Percentiles rank a stretch among this genome's conserved stretches.
phyloP scores from a whole-genome alignment of 37 sponge, comb jelly and placozoan genomes.

The Geodia barretti region DNA sequence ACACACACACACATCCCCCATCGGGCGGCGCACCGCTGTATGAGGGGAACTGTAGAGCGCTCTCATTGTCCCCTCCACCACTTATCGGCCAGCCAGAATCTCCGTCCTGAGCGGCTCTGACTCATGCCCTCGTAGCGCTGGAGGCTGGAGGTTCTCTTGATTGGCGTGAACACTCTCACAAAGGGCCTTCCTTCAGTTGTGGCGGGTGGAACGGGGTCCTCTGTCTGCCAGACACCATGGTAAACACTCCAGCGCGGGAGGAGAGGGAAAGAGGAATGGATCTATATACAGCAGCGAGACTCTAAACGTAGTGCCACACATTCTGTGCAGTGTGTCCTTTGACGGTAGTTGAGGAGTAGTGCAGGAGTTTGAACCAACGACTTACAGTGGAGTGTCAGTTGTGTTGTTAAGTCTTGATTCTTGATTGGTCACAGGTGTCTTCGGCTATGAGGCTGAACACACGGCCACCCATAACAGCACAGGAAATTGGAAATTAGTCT shows the following conservation, averaged over 20 bases:
- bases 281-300: no score
- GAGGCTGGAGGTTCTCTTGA: slow-evolving; percentile 10
- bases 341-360: no score
- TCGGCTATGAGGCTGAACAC: slow-evolving; percentile 18
- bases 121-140: not conserved
- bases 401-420: slow-evolving; percentile 1
- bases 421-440: slow-evolving; percentile 9
- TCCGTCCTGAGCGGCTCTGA: not conserved
- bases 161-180: slow-evolving; percentile 66
- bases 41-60: slow-evolving; percentile 55
- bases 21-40: slow-evolving; percentile 40
- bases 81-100: not conserved
- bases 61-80: slow-evolving; percentile 19
- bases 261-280: not conserved
- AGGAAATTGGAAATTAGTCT: no score
- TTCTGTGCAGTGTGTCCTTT: no score
- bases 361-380: not conserved
- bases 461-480: no score
- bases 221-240: not conserved
- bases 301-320: no score
- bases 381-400: slow-evolving; percentile 16
- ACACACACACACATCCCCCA: not conserved
- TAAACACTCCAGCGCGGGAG: slow-evolving; percentile 40
- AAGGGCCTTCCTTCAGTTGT: slow-evolving; percentile 28
- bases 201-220: slow-evolving; percentile 45